Base-by-base conservation (phyloP, 2,888 invertebrate genomes). In the Synergus japonicus region DNA sequence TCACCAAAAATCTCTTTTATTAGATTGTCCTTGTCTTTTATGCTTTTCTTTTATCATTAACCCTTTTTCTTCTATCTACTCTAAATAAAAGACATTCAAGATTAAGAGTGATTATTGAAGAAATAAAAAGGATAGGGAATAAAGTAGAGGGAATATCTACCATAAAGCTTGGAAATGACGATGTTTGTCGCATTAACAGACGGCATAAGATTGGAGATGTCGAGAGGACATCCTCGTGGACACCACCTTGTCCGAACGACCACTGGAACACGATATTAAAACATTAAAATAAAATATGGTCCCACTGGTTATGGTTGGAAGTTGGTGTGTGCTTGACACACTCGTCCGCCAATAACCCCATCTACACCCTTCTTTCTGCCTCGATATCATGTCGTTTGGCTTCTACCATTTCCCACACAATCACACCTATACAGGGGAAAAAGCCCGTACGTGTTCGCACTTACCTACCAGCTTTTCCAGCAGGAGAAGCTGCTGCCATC, bases 221-320 rank as follows among this genome's bases (percentile, higher is more conserved):
- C 12, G 67, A 13, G 46, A 12, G 44, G 84, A 85, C 83, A 87
- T 86, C 84, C 82, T 84, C 79, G 78, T 80, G 84, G 90, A 89
- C 91, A 86, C 91, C 91, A 87, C 88, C 84, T 90, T 91, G 90
- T 88, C 87, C 87, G 86, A 91, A 91, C 90, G 91, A 90, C 90
- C 89, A 84, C 85, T 84, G 84, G 87, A 90, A 91, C 91, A 90
- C 91, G 91, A 91, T 91, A 91, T 91, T 91, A 91, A 91, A 91
- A 91, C 91, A 91, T 91, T 90, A 91, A 91, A 91, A 90, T 91
- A 91, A 91, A 89, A 89, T 91, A 91, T 89, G 83, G 89, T 82
- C 86, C 83, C 79, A 86, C 83, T 82, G 87, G 88, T 88, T 86
- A 87, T 86, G 87, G 77, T 46, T 76, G 73, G 79, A 78, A 76